These are phyloP conservation scores for Peromyscus maniculatus DNA, from an alignment of 2,113 vertebrate species.

Conservation along the genomic window DNA sequence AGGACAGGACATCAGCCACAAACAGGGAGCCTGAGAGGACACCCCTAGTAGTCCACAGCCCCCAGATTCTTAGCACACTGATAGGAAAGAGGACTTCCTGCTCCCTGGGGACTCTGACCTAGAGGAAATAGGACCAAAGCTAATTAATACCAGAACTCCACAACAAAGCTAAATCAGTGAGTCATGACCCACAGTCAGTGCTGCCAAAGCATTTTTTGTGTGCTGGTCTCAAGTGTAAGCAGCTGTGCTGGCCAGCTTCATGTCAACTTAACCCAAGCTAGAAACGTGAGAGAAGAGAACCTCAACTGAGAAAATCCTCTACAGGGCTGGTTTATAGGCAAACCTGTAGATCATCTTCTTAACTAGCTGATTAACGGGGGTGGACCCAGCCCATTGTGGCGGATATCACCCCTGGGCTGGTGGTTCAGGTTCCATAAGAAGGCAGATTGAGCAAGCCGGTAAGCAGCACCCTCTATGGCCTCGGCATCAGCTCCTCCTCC, in stretches of 20 bases:
- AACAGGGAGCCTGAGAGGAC: neutral
- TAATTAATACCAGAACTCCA: neutral
- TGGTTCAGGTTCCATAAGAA: neutral
- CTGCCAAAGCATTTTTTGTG: neutral
- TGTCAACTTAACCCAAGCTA: neutral
- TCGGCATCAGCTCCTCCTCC: neutral
- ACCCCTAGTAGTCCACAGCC: neutral
- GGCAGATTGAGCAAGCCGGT: neutral
- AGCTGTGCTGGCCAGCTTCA: neutral
- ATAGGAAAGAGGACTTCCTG: neutral
- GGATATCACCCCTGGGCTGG: neutral
- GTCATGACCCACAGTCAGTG: neutral
- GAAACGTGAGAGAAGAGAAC: neutral
- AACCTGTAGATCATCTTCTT: no score
- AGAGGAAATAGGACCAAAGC: neutral
- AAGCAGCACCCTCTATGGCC: neutral
- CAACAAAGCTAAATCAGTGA: neutral
- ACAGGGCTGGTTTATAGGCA: neutral
- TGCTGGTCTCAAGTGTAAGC: neutral
- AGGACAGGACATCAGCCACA: neutral
- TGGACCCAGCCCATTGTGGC: neutral
- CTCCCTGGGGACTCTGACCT: neutral
- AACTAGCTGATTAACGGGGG: neutral
- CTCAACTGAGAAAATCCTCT: neutral
- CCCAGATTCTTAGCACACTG: neutral